A percentile compares a stretch with the other conserved stretches of the same genome.
Evolutionary conservation across 2,888 invertebrate genomes (phyloP).

Genomic region (Trimorus sp.): DNA sequence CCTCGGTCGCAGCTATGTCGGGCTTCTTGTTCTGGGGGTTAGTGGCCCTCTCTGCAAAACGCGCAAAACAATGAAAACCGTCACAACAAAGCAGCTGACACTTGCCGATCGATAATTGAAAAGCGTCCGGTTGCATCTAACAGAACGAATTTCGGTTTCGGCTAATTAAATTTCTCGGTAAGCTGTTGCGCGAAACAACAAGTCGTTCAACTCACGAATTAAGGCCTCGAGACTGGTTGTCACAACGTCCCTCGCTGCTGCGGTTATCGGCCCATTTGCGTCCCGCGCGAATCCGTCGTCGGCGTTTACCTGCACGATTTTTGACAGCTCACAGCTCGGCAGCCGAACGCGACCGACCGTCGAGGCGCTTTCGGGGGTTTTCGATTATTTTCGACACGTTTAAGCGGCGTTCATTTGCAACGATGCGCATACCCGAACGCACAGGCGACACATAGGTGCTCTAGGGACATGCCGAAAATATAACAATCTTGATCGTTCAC

Average conservation of each 20-base stretch:
- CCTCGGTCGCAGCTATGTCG: slow-evolving; percentile 91
- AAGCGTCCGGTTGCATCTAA: too few species aligned
- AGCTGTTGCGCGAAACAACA: too few species aligned
- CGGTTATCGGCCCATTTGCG: slow-evolving; percentile 57
- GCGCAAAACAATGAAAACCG: slow-evolving; percentile 58
- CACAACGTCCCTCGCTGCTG: slow-evolving; percentile 84
- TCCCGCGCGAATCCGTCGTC: slow-evolving; percentile 20
- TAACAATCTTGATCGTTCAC: neutral
- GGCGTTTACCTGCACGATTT: slow-evolving; percentile 25
- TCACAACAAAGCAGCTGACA: neutral
- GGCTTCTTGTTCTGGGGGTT: slow-evolving; percentile 89
- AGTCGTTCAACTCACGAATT: slow-evolving; percentile 84
- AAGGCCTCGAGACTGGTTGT: slow-evolving; percentile 88
- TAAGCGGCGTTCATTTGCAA: slow-evolving; percentile 48
- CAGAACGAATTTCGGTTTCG: neutral
- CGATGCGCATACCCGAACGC: neutral
- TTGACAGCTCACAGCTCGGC: slow-evolving; percentile 43
- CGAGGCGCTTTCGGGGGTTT: slow-evolving; percentile 43
- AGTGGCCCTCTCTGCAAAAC: slow-evolving; percentile 88
- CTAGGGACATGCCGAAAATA: slow-evolving; percentile 1
- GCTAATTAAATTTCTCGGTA: too few species aligned
- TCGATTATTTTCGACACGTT: slow-evolving; percentile 51
- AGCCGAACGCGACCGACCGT: slow-evolving; percentile 16
- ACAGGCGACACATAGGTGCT: neutral
- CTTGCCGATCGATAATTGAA: neutral